A percentile compares a stretch with the other conserved stretches of the same genome.
Evolutionary conservation across 2,888 invertebrate species (phyloP).

Genomic region (Drosophila longiperda): DNA sequence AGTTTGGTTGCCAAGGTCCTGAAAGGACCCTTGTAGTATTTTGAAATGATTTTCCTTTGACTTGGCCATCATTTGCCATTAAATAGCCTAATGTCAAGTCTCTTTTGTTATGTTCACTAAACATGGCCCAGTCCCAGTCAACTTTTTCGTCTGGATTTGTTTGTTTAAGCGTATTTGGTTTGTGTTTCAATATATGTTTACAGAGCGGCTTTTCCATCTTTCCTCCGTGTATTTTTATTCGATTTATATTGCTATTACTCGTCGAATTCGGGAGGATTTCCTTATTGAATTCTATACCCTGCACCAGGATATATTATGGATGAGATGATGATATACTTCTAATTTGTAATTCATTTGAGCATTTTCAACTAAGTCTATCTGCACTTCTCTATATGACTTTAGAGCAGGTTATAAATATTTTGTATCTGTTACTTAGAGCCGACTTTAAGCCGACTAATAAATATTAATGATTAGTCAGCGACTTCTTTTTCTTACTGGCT

Average conservation of each 20-base stretch:
- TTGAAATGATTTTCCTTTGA: slow-evolving; percentile 38
- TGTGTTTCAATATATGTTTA: slow-evolving; percentile 47
- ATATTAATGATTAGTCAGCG: not conserved
- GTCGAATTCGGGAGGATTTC: slow-evolving; percentile 39
- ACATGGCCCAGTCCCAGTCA: slow-evolving; percentile 4
- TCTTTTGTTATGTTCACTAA: slow-evolving; percentile 16
- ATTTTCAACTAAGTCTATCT: not conserved
- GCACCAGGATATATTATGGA: not conserved
- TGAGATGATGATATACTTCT: not conserved
- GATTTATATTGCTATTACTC: slow-evolving; percentile 11
- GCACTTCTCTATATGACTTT: not conserved
- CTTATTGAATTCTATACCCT: slow-evolving; percentile 20
- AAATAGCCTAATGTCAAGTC: slow-evolving; percentile 21
- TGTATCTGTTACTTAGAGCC: not conserved
- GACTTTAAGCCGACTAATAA: not conserved
- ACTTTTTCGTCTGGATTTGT: slow-evolving; percentile 55
- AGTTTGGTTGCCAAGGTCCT: slow-evolving; percentile 4
- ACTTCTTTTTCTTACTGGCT: not conserved
- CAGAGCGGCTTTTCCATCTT: slow-evolving; percentile 5
- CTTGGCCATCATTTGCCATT: slow-evolving; percentile 30
- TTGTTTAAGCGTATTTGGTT: slow-evolving; percentile 60
- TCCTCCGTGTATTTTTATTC: slow-evolving; percentile 2
- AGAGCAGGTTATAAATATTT: not conserved
- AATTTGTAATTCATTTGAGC: no score
- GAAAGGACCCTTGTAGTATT: not conserved